Evolutionary conservation across 1,140 invertebrate genomes (phyloP).

Genomic region (Pararge aegeria): DNA sequence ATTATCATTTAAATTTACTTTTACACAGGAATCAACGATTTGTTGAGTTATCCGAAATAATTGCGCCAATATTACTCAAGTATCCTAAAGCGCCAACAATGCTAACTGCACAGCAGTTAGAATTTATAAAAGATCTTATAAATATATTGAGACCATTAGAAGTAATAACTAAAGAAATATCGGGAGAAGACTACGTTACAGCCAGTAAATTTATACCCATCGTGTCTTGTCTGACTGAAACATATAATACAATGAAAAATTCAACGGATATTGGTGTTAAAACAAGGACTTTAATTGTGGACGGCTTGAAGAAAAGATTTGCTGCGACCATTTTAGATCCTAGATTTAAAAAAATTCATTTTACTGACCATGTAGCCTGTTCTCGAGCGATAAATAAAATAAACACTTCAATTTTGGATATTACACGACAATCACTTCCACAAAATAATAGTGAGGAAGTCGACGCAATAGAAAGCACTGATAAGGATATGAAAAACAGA

Average conservation of each 20-base stretch:
- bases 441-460: constrained; percentile 31
- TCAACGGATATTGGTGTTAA: too few relatives aligned
- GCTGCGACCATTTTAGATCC: constrained; percentile 62
- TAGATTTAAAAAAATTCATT: constrained; percentile 48
- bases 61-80: constrained; percentile 40
- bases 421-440: constrained; percentile 26
- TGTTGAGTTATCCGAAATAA: constrained; percentile 36
- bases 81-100: too few relatives aligned
- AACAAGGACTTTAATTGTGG: too few relatives aligned
- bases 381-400: constrained; percentile 34
- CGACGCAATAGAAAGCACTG: constrained; percentile 26
- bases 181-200: too few relatives aligned
- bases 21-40: too few relatives aligned
- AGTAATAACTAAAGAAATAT: too few relatives aligned
- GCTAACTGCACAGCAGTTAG: too few relatives aligned
- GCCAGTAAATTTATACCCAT: too few relatives aligned
- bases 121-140: constrained; percentile 39
- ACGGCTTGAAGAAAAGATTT: too few relatives aligned
- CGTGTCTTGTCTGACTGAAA: too few relatives aligned
- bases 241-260: too few relatives aligned
- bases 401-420: constrained; percentile 29
- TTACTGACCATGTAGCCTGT: constrained; percentile 34
- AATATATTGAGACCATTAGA: constrained; percentile 38
- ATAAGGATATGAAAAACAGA: constrained; percentile 33
- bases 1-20: too few relatives aligned